phyloP scores from a whole-genome alignment of 2,888 invertebrate genomes.

The Coenonympha glycerion region DNA sequence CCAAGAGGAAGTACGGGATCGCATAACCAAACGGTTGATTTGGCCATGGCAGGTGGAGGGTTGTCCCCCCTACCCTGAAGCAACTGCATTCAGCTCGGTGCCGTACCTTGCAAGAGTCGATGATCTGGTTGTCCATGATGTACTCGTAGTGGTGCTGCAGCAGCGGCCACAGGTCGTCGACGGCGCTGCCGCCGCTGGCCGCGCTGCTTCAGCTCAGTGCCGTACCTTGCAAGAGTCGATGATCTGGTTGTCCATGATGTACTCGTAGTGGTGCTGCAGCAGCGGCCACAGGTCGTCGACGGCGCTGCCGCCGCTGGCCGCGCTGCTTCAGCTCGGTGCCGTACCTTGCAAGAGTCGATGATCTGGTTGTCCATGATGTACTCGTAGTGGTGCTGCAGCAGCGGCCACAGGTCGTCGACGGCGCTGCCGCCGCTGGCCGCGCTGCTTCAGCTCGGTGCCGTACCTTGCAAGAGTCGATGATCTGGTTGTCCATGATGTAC shows the following conservation, averaged over 20 bases:
- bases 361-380: conserved; percentile 97
- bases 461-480: conserved; percentile 88
- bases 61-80: too few relatives aligned
- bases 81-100: background rate
- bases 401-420: conserved; percentile 94
- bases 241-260: conserved; percentile 95
- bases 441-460: conserved; percentile 83
- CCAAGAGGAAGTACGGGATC: too few relatives aligned
- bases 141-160: conserved; percentile 94
- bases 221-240: conserved; percentile 90
- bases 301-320: conserved; percentile 79
- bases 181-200: conserved; percentile 80
- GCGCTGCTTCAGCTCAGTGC: conserved; percentile 88
- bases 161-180: conserved; percentile 94
- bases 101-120: conserved; percentile 84
- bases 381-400: conserved; percentile 82
- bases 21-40: too few relatives aligned
- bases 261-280: conserved; percentile 92
- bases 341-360: conserved; percentile 85
- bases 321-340: conserved; percentile 32
- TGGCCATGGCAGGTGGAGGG: too few relatives aligned
- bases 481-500: conserved; percentile 95
- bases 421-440: conserved; percentile 80
- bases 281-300: conserved; percentile 95
- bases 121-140: conserved; percentile 95